Percentiles rank a stretch among this genome's conserved stretches.
These are phyloP conservation scores for Litoditis marina DNA, from an alignment of 2,888 invertebrate species.

Conservation along the genomic window DNA sequence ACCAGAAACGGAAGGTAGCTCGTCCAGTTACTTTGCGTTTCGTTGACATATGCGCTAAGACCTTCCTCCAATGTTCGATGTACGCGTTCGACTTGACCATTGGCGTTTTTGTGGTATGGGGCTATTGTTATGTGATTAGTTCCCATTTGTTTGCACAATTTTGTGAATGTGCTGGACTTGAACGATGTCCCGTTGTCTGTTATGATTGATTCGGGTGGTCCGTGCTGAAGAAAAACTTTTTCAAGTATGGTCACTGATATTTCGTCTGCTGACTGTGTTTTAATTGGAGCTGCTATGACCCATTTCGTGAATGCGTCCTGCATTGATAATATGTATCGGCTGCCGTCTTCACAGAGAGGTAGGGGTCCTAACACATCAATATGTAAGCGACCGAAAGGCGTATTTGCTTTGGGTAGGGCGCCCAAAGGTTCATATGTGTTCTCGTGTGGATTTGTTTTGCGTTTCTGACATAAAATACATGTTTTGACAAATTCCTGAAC, in stretches of 20 bases:
- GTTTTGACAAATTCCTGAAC: neutral
- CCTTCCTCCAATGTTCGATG: constrained; percentile 14
- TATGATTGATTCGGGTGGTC: constrained; percentile 10
- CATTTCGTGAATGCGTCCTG: constrained; percentile 18
- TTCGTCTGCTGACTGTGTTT: constrained; percentile 3
- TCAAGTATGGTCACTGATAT: neutral
- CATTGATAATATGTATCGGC: constrained; percentile 13
- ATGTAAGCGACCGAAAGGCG: constrained; percentile 21
- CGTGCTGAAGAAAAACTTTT: constrained; percentile 13
- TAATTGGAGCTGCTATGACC: constrained; percentile 9
- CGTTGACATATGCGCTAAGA: constrained; percentile 4
- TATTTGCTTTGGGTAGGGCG: neutral
- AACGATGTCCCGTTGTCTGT: constrained; percentile 22
- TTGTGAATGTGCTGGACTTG: constrained; percentile 5
- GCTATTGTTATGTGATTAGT: constrained; percentile 1
- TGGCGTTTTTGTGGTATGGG: constrained; percentile 12
- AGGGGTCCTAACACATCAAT: constrained; percentile 25
- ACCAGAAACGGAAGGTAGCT: neutral
- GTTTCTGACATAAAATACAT: constrained; percentile 11
- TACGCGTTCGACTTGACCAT: constrained; percentile 14
- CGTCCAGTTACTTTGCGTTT: constrained; percentile 8
- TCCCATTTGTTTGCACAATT: too few species aligned
- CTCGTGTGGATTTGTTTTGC: constrained; percentile 16
- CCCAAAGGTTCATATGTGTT: constrained; percentile 15
- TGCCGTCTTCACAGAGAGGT: constrained; percentile 11